A percentile compares a stretch with the other conserved stretches of the same genome.
Conservation (phyloP, 1,140 invertebrate genomes). For the Anastatus disparis region DNA sequence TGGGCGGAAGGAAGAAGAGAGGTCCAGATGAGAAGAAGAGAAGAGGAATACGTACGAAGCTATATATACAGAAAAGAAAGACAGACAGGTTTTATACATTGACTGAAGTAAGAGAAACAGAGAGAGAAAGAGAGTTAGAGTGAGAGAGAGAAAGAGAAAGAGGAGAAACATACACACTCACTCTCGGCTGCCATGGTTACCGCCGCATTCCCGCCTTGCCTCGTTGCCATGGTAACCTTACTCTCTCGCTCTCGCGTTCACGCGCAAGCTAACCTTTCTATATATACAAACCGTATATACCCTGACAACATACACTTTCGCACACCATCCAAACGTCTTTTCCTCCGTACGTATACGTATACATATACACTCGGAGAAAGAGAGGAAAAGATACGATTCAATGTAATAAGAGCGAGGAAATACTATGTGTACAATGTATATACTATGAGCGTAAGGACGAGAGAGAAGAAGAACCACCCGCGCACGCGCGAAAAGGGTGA, state of each 20-base stretch:
- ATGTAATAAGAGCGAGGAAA: constrained; percentile 42
- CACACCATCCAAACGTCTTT: constrained; percentile 52
- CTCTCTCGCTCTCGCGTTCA: no score
- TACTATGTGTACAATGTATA: constrained; percentile 19
- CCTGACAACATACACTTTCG: constrained; percentile 34
- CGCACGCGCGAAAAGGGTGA: constrained; percentile 48
- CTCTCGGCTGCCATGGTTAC: constrained; percentile 67
- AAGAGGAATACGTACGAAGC: no score
- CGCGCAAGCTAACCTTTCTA: constrained; percentile 56
- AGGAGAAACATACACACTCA: constrained; percentile 37
- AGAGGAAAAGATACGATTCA: constrained; percentile 38
- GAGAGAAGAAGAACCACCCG: constrained; percentile 45
- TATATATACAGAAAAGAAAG: no score
- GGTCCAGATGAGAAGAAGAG: constrained; percentile 54
- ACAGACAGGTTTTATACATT: no score
- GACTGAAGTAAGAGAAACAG: no score
- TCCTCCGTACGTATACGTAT: no score
- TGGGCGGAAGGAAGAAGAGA: constrained; percentile 64
- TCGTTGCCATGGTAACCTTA: constrained; percentile 64
- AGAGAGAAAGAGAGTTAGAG: constrained; percentile 64
- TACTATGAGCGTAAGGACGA: constrained; percentile 17
- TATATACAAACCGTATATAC: no score
- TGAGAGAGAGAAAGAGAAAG: constrained; percentile 56
- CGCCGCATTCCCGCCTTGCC: constrained; percentile 67
- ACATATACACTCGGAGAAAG: no score